Evolutionary conservation across 92 coral and sea anemone genomes (phyloP).

Genomic region (Montipora capitata): DNA sequence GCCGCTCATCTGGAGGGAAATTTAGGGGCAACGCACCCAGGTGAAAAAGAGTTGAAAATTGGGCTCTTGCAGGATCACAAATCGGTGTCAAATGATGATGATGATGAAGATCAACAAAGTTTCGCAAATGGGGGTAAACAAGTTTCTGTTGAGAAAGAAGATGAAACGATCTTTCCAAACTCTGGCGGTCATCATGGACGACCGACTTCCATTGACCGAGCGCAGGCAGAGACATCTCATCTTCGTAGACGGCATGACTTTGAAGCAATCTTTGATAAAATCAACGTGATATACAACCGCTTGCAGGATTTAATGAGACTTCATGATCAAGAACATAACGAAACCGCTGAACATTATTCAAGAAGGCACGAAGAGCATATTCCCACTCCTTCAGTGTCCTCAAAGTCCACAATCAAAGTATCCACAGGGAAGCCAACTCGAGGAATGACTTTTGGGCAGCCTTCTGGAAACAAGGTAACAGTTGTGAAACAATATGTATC

Average conservation of each 20-base stretch:
- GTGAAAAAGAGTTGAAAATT: conserved; percentile 30
- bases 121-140: not conserved
- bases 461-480: not conserved
- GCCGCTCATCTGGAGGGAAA: not conserved
- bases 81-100: not conserved
- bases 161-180: not conserved
- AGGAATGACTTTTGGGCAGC: not conserved
- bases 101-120: not conserved
- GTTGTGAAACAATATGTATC: conserved; percentile 28
- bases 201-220: not conserved
- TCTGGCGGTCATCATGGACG: not conserved
- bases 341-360: not conserved
- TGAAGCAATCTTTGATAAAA: conserved; percentile 71
- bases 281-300: conserved; percentile 42
- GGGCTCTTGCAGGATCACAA: not conserved
- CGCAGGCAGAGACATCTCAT: not conserved
- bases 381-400: conserved; percentile 30
- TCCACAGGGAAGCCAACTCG: not conserved
- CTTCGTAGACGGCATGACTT: conserved; percentile 34
- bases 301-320: conserved; percentile 16
- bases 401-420: not conserved
- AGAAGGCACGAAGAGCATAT: conserved; percentile 32
- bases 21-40: not conserved
- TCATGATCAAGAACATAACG: not conserved
- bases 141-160: not conserved